Conservation (phyloP, 2,797 vertebrate species). For the Benthosema pterotum region DNA sequence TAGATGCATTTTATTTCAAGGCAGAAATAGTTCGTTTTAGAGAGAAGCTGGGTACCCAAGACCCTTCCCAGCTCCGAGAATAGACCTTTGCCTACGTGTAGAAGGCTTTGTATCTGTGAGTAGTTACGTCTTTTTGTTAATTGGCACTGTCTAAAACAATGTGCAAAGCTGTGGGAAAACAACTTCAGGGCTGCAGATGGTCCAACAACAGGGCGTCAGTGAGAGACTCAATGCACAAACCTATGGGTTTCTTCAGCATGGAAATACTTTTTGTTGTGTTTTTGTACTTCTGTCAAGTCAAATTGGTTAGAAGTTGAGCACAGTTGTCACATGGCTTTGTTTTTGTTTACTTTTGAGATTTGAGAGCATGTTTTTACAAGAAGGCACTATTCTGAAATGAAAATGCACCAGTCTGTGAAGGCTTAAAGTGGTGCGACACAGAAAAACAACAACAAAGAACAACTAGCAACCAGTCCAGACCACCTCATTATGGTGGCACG, state of each 20-base stretch:
- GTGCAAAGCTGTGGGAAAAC: neutral
- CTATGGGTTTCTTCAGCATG: neutral
- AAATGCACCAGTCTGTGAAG: slow-evolving; percentile 1
- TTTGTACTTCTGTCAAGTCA: neutral
- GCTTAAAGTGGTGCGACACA: neutral
- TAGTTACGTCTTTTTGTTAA: no score
- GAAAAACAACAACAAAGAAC: neutral
- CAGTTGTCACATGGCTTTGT: neutral
- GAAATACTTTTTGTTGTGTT: neutral
- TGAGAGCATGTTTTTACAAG: slow-evolving; percentile 8
- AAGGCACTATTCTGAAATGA: slow-evolving; percentile 7
- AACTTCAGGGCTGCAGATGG: neutral
- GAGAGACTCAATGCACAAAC: no score
- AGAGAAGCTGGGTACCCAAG: no score
- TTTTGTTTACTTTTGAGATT: slow-evolving; percentile 5
- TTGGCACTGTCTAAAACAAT: no score
- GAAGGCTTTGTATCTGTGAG: no score
- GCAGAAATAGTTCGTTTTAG: no score
- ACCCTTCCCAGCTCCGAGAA: no score
- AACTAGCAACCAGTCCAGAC: no score
- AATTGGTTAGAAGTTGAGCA: neutral
- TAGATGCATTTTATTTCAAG: no score
- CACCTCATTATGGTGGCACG: neutral
- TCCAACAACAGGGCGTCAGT: no score
- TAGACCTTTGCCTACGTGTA: no score